Evolutionary conservation across 2,888 invertebrate genomes (phyloP).

Genomic region (Zonitis immaculata): DNA sequence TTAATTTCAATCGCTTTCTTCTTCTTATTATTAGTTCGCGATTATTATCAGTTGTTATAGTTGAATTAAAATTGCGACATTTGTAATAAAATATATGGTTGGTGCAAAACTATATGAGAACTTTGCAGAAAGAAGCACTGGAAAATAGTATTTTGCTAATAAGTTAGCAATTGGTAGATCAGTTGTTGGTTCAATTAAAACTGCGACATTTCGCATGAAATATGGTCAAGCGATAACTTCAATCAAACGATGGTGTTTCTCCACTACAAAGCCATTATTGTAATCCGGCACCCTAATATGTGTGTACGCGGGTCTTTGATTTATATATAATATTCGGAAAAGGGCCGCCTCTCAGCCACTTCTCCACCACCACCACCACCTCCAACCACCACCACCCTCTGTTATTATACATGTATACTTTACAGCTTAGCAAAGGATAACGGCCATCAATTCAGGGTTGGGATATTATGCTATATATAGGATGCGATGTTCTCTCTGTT

Average conservation of each 20-base stretch:
- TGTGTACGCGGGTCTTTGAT: conserved; percentile 38
- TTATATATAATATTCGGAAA: conserved; percentile 40
- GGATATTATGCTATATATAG: conserved; percentile 21
- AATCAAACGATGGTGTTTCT: conserved; percentile 40
- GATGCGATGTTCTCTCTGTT: conserved; percentile 22
- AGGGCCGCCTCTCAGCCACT: conserved; percentile 24
- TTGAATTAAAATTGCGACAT: too few species aligned
- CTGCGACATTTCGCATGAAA: conserved; percentile 31
- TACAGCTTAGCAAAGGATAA: conserved; percentile 32
- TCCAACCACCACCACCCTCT: conserved; percentile 11
- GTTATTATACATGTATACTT: conserved; percentile 33
- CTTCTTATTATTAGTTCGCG: background rate
- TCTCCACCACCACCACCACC: conserved; percentile 5
- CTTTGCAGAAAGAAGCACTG: too few species aligned
- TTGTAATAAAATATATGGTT: conserved; percentile 12
- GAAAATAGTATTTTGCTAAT: too few species aligned
- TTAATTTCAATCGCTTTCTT: background rate
- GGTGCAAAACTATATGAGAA: too few species aligned
- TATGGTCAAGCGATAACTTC: conserved; percentile 44
- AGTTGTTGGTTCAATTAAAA: too few species aligned
- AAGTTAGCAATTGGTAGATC: too few species aligned
- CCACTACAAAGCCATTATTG: conserved; percentile 39
- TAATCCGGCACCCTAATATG: conserved; percentile 39
- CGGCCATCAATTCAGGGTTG: conserved; percentile 29
- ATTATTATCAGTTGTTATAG: too few species aligned